These are phyloP conservation scores for Drosophila takahashii DNA, from an alignment of 1,140 invertebrate genomes.

Conservation along the genomic window DNA sequence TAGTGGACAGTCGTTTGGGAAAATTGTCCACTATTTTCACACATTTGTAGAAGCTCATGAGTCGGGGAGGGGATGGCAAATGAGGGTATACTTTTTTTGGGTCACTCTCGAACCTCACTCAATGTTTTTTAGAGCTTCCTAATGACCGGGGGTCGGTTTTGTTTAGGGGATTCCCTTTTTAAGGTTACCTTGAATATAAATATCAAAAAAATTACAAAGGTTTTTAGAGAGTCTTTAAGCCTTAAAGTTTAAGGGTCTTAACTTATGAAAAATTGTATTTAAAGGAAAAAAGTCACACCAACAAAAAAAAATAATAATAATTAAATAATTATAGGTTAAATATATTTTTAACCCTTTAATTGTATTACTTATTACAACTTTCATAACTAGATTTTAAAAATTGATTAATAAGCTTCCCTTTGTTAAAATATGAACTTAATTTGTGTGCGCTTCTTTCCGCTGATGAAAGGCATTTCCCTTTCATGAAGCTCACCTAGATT, in stretches of 20 bases:
- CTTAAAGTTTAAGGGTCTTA: too few species aligned
- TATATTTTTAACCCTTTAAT: too few species aligned
- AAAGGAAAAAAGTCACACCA: too few species aligned
- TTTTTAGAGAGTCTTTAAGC: not conserved
- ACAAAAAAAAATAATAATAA: too few species aligned
- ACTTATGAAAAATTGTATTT: too few species aligned
- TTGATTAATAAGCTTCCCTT: not conserved
- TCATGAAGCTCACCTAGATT: not conserved
- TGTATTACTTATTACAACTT: too few species aligned
- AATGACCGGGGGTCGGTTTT: not conserved
- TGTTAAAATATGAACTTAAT: not conserved
- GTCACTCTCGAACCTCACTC: constrained; percentile 20
- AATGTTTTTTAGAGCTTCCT: constrained; percentile 20
- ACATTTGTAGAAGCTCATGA: constrained; percentile 60
- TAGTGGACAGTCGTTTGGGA: not conserved
- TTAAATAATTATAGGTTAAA: too few species aligned
- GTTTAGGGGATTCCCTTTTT: not conserved
- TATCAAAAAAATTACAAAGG: not conserved
- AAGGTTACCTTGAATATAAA: constrained; percentile 1
- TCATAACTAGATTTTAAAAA: too few species aligned
- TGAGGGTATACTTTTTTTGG: constrained; percentile 17
- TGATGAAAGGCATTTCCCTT: not conserved
- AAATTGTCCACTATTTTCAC: constrained; percentile 80
- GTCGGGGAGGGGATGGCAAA: constrained; percentile 7
- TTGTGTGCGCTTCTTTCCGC: not conserved